These are phyloP conservation scores for Rotaria macrura DNA, from an alignment of 2,888 invertebrate genomes.

Conservation along the genomic window DNA sequence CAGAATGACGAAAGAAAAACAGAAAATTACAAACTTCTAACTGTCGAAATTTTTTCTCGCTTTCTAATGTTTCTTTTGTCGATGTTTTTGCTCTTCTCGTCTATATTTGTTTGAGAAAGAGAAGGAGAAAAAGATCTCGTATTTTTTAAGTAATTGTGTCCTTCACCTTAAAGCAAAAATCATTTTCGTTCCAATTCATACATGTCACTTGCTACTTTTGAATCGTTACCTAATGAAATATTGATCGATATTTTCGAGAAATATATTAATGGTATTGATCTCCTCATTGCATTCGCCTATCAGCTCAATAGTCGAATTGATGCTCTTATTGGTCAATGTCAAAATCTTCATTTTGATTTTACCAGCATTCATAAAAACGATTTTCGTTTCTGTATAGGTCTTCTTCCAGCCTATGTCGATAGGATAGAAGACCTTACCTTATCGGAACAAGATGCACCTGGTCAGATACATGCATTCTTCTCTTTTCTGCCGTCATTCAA, in stretches of 20 bases:
- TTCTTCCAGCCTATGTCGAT: background rate
- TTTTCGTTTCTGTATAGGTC: background rate
- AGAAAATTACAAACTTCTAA: no score
- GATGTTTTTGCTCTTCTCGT: no score
- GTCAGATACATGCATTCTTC: background rate
- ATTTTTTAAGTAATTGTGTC: no score
- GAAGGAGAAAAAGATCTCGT: no score
- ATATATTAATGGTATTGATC: background rate
- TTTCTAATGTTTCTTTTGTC: no score
- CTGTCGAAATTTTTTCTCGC: no score
- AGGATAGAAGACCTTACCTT: background rate
- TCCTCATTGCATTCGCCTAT: background rate
- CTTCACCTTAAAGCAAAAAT: no score
- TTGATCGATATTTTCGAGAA: background rate
- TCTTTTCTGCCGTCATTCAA: background rate
- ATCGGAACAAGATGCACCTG: background rate
- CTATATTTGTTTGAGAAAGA: no score
- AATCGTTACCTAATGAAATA: background rate
- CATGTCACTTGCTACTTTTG: background rate
- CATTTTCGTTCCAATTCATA: no score
- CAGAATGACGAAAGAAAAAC: no score
- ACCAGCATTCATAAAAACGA: background rate
- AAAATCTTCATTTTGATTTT: background rate
- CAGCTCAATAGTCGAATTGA: background rate
- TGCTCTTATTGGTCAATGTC: background rate